Conservation (phyloP, 1,140 invertebrate species). For the Sitobion miscanthi region DNA sequence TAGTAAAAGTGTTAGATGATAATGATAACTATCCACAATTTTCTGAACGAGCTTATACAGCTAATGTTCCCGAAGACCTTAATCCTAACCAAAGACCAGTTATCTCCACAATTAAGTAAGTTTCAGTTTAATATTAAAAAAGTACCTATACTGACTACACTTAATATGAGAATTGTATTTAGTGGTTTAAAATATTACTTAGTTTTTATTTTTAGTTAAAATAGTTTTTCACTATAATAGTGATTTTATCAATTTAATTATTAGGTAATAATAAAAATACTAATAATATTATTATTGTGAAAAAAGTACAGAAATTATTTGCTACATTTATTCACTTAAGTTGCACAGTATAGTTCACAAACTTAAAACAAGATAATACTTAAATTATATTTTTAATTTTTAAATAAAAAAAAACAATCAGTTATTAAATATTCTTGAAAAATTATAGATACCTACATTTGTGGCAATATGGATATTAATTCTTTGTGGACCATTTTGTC, state of each 20-base stretch:
- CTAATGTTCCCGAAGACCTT: constrained; percentile 86
- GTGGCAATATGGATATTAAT: background rate
- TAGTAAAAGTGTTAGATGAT: constrained; percentile 86
- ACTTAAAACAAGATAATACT: background rate
- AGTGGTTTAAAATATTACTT: background rate
- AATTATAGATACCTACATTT: background rate
- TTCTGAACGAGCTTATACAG: constrained; percentile 84
- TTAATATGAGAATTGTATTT: background rate
- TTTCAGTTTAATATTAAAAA: constrained; percentile 47
- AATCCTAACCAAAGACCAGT: constrained; percentile 82
- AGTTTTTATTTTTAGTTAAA: background rate
- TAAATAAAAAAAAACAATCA: background rate
- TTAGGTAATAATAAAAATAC: too few species aligned
- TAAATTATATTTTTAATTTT: background rate
- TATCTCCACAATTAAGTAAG: constrained; percentile 80
- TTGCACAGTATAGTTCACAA: too few species aligned
- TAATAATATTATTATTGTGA: too few species aligned
- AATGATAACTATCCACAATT: constrained; percentile 98
- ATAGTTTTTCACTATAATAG: background rate
- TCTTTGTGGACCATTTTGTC: background rate
- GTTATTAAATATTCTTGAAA: background rate
- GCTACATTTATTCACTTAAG: too few species aligned
- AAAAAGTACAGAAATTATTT: too few species aligned
- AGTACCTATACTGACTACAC: background rate
- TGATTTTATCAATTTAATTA: background rate